Evolutionary conservation across 2,888 invertebrate species (phyloP), one percentile per base, ranked within the genome.

Genomic region (Pachycephus smyrnensis): DNA sequence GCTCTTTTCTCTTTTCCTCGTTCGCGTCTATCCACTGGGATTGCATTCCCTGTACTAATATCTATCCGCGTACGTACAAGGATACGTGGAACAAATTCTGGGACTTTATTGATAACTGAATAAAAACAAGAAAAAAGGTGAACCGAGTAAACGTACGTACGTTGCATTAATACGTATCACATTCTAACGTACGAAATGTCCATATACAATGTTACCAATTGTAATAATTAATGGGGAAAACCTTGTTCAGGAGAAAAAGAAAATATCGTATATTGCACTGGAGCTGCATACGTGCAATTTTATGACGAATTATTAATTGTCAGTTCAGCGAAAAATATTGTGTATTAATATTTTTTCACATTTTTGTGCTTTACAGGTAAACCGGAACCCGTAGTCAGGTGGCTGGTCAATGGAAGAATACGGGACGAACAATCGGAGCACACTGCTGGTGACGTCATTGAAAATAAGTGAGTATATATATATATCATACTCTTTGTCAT

Each of bases 401-500:
- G 97, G 97, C 93, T 96, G 79, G 95, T 97, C 76, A 96, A 97
- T 91, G 96, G 96, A 40, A 84, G 79, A 30, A 93, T 95, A 76
- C 93, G 95, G 76, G 97, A 97, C 91, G 96, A 96, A 88, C 95
- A 96, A 91, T 96, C 95, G 89, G 96, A 97, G 88, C 96, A 96
- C 92, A 96, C 96, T 91, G 95, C 96, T 12, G 96, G 96, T 32
- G 96, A 97, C 92, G 96, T 97, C 76, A 97, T 97, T 87, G 97
- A 97, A 92, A 97, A 97, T 92, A 94, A 96, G 86, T 94, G 95
- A 84, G 93, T 94, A 77, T 95, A 76, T 76, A 33, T 1, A 33
- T 33, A 33, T 33, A 33, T n/a, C n/a, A n/a, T n/a, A n/a, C n/a
- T n/a, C n/a, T 69, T 30, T 40, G 31, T 35, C 15, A 76, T 6